A percentile compares a stretch with the other conserved stretches of the same genome.
phyloP scores from a whole-genome alignment of 2,113 vertebrate genomes.

The Thoracochromis brauschi region DNA sequence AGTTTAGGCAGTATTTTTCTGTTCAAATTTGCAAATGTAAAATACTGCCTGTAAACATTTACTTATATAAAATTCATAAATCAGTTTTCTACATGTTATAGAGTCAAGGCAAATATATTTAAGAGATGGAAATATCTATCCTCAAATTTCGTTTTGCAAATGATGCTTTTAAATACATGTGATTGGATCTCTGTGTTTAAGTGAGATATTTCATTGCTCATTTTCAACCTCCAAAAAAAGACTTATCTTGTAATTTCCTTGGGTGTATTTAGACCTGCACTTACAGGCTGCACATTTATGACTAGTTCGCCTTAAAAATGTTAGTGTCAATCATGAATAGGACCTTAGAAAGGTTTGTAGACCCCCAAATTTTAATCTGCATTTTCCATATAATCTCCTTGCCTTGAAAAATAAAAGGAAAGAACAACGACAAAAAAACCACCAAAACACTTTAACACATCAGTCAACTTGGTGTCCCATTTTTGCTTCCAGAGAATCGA shows the following conservation, averaged over 20 bases:
- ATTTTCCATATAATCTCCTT: not conserved
- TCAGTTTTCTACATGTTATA: not conserved
- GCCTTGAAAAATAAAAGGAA: not conserved
- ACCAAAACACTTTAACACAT: not conserved
- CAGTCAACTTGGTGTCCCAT: conserved; percentile 33
- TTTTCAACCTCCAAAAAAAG: not conserved
- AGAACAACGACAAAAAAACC: not conserved
- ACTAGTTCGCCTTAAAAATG: not conserved
- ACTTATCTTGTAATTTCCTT: not conserved
- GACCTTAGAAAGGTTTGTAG: not conserved
- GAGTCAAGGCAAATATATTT: not conserved
- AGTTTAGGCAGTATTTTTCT: not conserved
- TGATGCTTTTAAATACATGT: not conserved
- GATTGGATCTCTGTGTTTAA: not conserved
- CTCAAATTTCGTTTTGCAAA: not conserved
- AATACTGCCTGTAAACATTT: not conserved
- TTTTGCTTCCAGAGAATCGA: conserved; percentile 9
- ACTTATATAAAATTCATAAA: not conserved
- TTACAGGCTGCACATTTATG: not conserved
- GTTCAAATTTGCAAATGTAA: not conserved
- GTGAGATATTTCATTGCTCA: not conserved
- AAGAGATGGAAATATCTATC: not conserved
- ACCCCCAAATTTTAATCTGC: not conserved
- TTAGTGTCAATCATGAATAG: not conserved
- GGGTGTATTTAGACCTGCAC: not conserved